Conservation (phyloP, 2,113 vertebrate species). For the Lampris incognitus region DNA sequence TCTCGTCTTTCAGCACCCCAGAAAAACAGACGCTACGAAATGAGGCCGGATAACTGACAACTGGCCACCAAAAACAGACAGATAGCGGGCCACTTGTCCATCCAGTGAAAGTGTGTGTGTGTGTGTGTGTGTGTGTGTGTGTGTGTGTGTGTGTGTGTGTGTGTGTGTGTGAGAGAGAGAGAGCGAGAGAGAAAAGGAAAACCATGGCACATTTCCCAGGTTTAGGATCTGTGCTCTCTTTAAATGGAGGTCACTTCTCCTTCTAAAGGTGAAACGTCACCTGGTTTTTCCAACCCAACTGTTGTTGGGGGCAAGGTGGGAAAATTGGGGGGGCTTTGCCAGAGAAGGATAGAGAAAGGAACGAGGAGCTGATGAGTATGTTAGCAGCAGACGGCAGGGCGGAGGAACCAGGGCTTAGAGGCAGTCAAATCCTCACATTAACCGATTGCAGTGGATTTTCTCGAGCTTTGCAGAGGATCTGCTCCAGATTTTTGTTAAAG, state of each 20-base stretch:
- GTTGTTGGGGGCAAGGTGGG: not conserved
- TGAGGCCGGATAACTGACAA: constrained; percentile 46
- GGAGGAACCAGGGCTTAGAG: constrained; percentile 53
- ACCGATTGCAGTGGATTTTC: constrained; percentile 67
- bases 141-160: not conserved
- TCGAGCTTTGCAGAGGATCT: constrained; percentile 62
- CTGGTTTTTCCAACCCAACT: constrained; percentile 29
- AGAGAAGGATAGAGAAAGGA: constrained; percentile 19
- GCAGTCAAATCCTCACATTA: constrained; percentile 63
- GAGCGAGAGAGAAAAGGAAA: constrained; percentile 24
- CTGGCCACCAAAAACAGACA: constrained; percentile 22
- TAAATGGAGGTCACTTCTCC: constrained; percentile 47
- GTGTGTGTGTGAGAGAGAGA: constrained; percentile 1
- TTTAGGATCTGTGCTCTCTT: constrained; percentile 24
- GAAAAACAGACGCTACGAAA: constrained; percentile 50
- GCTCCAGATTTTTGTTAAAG: constrained; percentile 62
- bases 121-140: no score
- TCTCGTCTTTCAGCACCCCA: constrained; percentile 38
- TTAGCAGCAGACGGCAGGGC: constrained; percentile 53
- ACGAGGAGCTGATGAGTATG: constrained; percentile 57
- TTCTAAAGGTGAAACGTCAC: constrained; percentile 22
- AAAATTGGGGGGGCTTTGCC: not conserved
- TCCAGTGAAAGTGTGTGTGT: no score
- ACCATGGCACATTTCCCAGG: constrained; percentile 39
- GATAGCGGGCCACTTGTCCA: no score